Evolutionary conservation across 2,113 vertebrate genomes (phyloP).

Genomic region (Cynopterus brachyotis): DNA sequence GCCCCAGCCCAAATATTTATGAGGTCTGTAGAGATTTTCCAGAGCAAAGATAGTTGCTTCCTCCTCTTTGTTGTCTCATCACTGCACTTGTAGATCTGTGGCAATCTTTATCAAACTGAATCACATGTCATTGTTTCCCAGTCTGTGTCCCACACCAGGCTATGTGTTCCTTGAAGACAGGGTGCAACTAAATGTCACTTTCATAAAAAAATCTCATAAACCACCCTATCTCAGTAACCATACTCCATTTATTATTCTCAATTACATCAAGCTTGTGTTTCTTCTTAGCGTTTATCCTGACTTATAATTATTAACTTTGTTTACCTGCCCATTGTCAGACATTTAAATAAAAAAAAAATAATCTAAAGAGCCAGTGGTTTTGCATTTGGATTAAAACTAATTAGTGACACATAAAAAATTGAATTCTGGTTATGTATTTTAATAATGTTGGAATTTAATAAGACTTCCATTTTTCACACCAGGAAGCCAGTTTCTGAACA

Average conservation of each 20-base stretch:
- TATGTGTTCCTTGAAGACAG: background rate
- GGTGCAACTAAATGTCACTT: background rate
- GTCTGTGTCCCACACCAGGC: background rate
- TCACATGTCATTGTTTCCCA: background rate
- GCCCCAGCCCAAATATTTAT: background rate
- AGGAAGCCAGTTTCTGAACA: background rate
- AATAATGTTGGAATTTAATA: background rate
- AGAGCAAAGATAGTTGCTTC: background rate
- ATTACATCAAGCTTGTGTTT: background rate
- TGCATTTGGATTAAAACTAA: background rate
- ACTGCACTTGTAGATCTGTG: background rate
- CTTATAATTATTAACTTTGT: background rate
- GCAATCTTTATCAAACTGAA: background rate
- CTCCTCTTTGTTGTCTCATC: background rate
- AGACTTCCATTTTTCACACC: background rate
- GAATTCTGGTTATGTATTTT: background rate
- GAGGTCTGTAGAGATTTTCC: background rate
- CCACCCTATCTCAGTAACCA: background rate
- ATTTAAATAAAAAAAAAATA: background rate
- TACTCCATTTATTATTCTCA: background rate
- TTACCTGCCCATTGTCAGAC: background rate
- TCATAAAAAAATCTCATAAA: background rate
- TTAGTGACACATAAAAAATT: background rate
- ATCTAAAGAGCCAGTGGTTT: background rate
- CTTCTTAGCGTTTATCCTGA: constrained; percentile 2